Conservation (phyloP, 2,888 invertebrate species). For the Cylloceria caligata region DNA sequence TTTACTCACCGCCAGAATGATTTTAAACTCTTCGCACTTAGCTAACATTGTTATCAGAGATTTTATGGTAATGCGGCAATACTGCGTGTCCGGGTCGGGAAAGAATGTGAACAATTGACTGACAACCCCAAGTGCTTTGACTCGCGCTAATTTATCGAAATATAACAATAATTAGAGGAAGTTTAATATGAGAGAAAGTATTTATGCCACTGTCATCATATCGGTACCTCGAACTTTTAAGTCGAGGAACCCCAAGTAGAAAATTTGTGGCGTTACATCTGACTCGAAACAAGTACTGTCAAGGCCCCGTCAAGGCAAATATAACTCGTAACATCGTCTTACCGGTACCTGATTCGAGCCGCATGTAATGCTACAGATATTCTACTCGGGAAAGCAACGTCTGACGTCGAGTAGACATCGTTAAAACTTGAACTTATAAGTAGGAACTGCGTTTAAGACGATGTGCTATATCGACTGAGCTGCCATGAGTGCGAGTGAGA, state of each 20-base stretch:
- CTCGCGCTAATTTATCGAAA: not conserved
- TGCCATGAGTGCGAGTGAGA: too few relatives aligned
- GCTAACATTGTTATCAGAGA: constrained; percentile 75
- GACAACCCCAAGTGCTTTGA: not conserved
- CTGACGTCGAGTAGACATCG: constrained; percentile 39
- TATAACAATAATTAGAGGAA: not conserved
- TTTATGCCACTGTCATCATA: not conserved
- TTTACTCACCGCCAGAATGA: constrained; percentile 71
- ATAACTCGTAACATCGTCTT: too few relatives aligned
- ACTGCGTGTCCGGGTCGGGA: constrained; percentile 11
- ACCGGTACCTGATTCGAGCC: too few relatives aligned
- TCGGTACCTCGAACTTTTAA: constrained; percentile 33
- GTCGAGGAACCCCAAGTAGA: too few relatives aligned
- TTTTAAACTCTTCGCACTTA: constrained; percentile 75
- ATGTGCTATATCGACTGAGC: too few relatives aligned
- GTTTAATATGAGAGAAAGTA: not conserved
- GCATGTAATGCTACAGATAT: too few relatives aligned
- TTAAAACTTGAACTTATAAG: constrained; percentile 56
- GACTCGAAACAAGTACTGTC: too few relatives aligned
- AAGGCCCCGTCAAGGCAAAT: too few relatives aligned
- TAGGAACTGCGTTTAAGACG: too few relatives aligned
- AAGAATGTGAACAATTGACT: constrained; percentile 51
- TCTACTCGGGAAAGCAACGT: too few relatives aligned
- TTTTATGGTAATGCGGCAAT: constrained; percentile 70
- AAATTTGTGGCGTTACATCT: too few relatives aligned